Base-by-base conservation (phyloP, 2,113 vertebrate genomes). In the Malurus alboscapulatus region DNA sequence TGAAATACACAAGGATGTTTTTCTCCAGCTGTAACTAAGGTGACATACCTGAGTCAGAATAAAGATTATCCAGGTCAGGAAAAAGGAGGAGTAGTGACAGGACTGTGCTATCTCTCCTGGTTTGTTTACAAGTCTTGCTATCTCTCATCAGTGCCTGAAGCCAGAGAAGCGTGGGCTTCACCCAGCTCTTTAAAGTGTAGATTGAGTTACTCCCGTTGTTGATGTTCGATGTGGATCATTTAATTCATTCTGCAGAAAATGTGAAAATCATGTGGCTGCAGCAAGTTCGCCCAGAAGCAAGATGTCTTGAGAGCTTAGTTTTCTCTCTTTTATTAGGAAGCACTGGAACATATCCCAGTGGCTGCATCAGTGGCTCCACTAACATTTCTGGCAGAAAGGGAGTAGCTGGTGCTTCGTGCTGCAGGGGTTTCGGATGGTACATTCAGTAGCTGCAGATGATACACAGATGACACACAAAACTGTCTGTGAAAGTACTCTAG, bases 161-260 rank as follows among this genome's bases (percentile, higher is more conserved):
- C 87, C 32, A 82, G 22, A 92, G 82, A 94, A 94, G 79, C 20
- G 48, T 83, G 85, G 75, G 84, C 44, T 94, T 94, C 92, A 92
- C 75, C 65, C 55, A 81, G 79, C 84, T 94, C 88, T 94, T 87
- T 94, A 95, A 95, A 95, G 91, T 79, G 72, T 66, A 94, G 94
- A 96, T 94, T 90, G 91, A 92, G 93, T 96, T 96, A 94, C 87
- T 89, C 79, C 83, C 2, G 0, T 80, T 94, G 94, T 90, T 95
- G 75, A 71, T 95, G 89, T 69, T 92, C 15, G 19, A 90, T 93
- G 76, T 88, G 92, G 80, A 95, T 90, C 88, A 87, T 93, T 96
- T 95, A 93, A 94, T 94, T 92, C 80, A 78, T 95, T 93, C 94
- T 82, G 44, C 74, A 92, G 89, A 90, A 93, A 96, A 95, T 92